Evolutionary conservation across 2,888 invertebrate genomes (phyloP), one percentile per base, ranked within the genome.

Genomic region (Latrodectus hesperus): DNA sequence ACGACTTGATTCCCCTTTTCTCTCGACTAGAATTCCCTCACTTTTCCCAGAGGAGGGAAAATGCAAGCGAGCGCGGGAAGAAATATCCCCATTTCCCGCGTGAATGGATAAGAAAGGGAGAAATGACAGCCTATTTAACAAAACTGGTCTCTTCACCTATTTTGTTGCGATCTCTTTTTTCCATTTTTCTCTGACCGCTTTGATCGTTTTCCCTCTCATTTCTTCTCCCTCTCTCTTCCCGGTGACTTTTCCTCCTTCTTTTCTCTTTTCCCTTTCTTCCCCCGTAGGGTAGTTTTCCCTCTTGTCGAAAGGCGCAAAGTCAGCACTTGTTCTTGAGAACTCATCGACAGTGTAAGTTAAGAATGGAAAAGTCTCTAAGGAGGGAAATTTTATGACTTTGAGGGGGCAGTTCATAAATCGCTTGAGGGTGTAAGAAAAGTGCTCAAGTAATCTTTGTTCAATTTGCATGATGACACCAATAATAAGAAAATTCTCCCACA

Each of bases 41-140:
- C 60, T 60, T n/a, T 60, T 60, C 60, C 10, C 60, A 17, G 38
- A 0, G 1, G 17, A 9, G 38, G 16, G 38, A 49, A 22, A n/a
- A 49, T 22, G 74, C 9, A 14, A 10, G 22, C 49, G 49, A 10
- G 26, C 11, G 26, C 11, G n/a, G 52, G 64, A 72, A 26, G 17
- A 53, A 14, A 68, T 11, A 14, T 51, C 17, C 78, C 64, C 76
- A 80, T 86, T 86, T 76, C 70, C 51, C 76, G 76, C 75, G 60
- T 80, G 85, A 86, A 38, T 64, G 80, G 71, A 79, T 80, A 64
- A 79, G 65, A 55, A 85, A 60, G 80, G 80, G 80, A 60, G 60
- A n/a, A 86, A 86, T 75, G 64, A 80, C 71, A 80, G 76, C 75
- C 80, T 65, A 86, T 86, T 80, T 79, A 86, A 80, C 80, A 75